Conservation (phyloP, 2,797 vertebrate species). For the Urophycis tenuis region DNA sequence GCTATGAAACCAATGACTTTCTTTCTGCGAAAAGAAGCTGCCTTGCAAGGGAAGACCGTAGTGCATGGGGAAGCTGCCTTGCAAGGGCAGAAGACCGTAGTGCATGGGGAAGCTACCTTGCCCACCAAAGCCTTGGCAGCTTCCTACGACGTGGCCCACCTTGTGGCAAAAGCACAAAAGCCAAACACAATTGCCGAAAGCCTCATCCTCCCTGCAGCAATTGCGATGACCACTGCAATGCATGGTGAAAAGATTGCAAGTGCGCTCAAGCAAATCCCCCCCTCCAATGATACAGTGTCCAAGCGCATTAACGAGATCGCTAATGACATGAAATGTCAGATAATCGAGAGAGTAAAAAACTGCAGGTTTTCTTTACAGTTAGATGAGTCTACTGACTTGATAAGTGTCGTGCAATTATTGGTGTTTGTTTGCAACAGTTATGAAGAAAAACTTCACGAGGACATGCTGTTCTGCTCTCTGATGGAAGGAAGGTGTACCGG, state of each 20-base stretch:
- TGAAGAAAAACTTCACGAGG: not conserved
- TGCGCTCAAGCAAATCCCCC: not conserved
- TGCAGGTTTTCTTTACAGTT: not conserved
- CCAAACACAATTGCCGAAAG: conserved; percentile 5
- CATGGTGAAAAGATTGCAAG: conserved; percentile 8
- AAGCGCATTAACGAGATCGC: not conserved
- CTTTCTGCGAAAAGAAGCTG: conserved; percentile 3
- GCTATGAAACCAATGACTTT: not conserved
- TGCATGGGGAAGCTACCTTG: not conserved
- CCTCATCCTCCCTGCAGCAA: not conserved
- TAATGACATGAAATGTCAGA: conserved; percentile 11
- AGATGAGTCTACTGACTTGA: not conserved
- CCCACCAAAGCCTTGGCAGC: conserved; percentile 13
- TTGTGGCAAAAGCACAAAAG: not conserved
- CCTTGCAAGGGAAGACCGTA: not conserved
- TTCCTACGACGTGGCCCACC: conserved; percentile 11
- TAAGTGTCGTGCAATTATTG: not conserved
- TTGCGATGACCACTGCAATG: conserved; percentile 4
- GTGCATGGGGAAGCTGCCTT: not conserved
- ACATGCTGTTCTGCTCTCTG: not conserved
- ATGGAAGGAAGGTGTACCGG: not conserved
- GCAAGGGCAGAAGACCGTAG: not conserved
- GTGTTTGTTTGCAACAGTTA: not conserved
- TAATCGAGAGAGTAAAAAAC: conserved; percentile 6
- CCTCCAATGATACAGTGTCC: too few species aligned